A percentile compares a stretch with the other conserved stretches of the same genome.
These are phyloP conservation scores for Halisarca cf. caerulea DNA, from an alignment of 37 sponge, comb jelly and placozoan genomes.

Conservation along the genomic window DNA sequence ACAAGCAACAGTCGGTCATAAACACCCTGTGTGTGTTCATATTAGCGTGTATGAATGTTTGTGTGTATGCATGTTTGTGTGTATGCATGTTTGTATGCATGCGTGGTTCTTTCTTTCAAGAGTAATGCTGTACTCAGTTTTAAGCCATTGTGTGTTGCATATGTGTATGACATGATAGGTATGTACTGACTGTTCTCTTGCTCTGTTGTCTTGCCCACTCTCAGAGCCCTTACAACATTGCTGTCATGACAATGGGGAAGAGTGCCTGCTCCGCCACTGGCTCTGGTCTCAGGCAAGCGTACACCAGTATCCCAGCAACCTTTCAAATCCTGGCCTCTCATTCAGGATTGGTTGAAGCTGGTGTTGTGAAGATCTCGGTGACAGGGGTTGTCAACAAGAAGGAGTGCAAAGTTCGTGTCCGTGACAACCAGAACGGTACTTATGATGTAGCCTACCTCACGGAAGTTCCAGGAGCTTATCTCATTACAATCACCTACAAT, in stretches of 20 bases:
- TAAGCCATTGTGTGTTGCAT: too few species aligned
- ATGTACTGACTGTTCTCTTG: too few species aligned
- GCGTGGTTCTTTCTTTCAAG: too few species aligned
- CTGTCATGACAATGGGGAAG: conserved; percentile 28
- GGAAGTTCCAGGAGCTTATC: conserved; percentile 56
- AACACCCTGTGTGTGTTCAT: too few species aligned
- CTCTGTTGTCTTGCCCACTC: conserved; percentile 12
- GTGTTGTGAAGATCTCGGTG: conserved; percentile 47
- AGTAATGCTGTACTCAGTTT: too few species aligned
- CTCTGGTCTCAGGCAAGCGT: conserved; percentile 56
- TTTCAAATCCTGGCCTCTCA: conserved; percentile 57
- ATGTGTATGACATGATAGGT: too few species aligned
- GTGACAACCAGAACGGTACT: conserved; percentile 78
- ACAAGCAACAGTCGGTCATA: too few species aligned
- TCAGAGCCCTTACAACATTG: conserved; percentile 44
- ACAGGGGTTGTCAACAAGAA: conserved; percentile 38
- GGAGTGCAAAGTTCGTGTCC: conserved; percentile 52
- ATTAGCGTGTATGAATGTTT: too few species aligned
- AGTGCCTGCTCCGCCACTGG: conserved; percentile 62
- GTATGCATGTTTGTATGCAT: too few species aligned
- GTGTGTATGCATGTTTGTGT: too few species aligned
- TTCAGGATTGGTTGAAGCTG: conserved; percentile 51
- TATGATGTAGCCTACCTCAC: conserved; percentile 77
- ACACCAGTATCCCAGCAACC: conserved; percentile 57
- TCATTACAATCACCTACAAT: conserved; percentile 41